Base-by-base conservation (phyloP, 2,113 vertebrate species). In the Ceyx margarethae region DNA sequence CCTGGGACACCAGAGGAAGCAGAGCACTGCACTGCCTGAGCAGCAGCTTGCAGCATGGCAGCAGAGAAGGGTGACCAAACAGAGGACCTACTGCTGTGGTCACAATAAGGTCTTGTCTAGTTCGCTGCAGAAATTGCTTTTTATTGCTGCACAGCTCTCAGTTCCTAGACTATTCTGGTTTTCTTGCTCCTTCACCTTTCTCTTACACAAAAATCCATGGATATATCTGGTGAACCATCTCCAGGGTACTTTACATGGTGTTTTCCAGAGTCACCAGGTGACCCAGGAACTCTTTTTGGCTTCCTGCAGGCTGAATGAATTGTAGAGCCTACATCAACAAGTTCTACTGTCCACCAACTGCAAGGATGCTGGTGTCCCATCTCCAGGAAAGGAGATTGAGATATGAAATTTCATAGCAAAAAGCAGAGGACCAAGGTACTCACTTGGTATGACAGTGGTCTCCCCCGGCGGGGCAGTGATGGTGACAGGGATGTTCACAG, bases 401-500 rank as follows among this genome's bases (percentile, higher is more conserved):
- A 37, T 37, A 37, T 10, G 16, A 10, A 79, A 82, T 48, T 14
- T 21, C 22, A 0, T 1, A 26, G 20, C 29, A 45, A 66, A 35
- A 11, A n/a, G 28, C 51, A 79, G 58, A 17, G 8, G 19, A 12
- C 11, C 19, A 13, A 71, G 77, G 91, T 87, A 98, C 98, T 98
- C 95, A 99, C 99, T 98, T 78, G 98, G 98, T 60, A 98, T 98
- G 54, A 98, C 95, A 2, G 98, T 97, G 74, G 97, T 98, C 31
- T 99, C 98, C 94, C 98, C 98, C 0, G 98, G 98, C 1, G 98
- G 98, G 54, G 97, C 98, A 1, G 97, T 98, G 97, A 98, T 95
- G 3, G 98, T 98, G 78, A 98, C 98, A 0, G 99, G 98, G 65
- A 98, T 95, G 48, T 98, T 98, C 84, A 97, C 97, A 43, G 98